Percentiles rank a stretch among this genome's conserved stretches.
phyloP scores from a whole-genome alignment of 2,888 invertebrate species.

The Microchrysa polita region DNA sequence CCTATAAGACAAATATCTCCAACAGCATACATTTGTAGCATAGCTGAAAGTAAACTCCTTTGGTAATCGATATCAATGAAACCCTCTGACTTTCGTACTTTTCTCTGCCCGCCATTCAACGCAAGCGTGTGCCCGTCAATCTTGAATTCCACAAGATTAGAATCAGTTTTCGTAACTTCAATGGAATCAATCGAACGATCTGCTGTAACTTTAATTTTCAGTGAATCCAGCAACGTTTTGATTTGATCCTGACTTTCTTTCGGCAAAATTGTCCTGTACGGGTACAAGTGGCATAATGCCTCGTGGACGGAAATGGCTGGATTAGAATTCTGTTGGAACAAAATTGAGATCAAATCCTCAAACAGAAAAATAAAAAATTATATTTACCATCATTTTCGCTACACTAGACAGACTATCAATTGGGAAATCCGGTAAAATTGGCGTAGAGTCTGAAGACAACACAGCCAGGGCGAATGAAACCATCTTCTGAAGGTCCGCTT shows the following conservation, averaged over 20 bases:
- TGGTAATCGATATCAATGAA: constrained; percentile 81
- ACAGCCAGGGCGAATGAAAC: constrained; percentile 83
- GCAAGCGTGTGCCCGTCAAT: constrained; percentile 65
- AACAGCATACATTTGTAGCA: constrained; percentile 80
- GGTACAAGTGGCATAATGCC: constrained; percentile 82
- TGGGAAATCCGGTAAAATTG: constrained; percentile 87
- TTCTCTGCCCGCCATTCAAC: constrained; percentile 60
- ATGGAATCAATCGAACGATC: constrained; percentile 32
- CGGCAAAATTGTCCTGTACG: constrained; percentile 81
- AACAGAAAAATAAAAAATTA: constrained; percentile 10
- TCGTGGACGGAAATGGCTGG: constrained; percentile 74
- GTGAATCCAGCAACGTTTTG: constrained; percentile 73
- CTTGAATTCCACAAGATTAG: constrained; percentile 49
- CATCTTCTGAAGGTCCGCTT: constrained; percentile 62
- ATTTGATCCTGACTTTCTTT: constrained; percentile 80
- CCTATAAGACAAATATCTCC: constrained; percentile 88
- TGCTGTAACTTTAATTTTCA: constrained; percentile 64
- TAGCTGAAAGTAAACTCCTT: constrained; percentile 77
- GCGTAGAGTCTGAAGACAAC: constrained; percentile 75
- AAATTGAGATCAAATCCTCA: constrained; percentile 13
- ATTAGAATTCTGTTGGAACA: constrained; percentile 72
- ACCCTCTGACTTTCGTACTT: constrained; percentile 54
- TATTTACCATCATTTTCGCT: constrained; percentile 64
- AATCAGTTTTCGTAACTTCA: constrained; percentile 19
- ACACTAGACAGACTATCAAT: constrained; percentile 78